A percentile compares a stretch with the other conserved stretches of the same genome.
Evolutionary conservation across 1,140 invertebrate species (phyloP).

Genomic region (Nasonia longicornis): DNA sequence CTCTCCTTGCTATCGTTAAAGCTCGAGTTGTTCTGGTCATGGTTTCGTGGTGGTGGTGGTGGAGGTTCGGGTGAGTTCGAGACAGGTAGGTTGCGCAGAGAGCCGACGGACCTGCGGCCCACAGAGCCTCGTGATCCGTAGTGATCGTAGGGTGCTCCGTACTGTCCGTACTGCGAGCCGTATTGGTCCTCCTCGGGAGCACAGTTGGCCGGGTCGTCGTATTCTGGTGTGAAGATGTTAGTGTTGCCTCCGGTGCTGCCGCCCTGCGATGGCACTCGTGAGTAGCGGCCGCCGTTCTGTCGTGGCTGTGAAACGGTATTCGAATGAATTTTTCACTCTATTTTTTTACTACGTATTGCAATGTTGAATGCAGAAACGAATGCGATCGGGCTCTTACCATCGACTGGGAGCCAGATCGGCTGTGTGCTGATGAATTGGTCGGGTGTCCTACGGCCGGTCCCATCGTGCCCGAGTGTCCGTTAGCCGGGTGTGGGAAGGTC

Average conservation of each 20-base stretch:
- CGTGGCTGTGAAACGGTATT: slow-evolving; percentile 71
- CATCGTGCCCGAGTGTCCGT: slow-evolving; percentile 81
- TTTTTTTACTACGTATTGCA: no score
- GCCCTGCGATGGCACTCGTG: slow-evolving; percentile 70
- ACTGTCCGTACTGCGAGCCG: slow-evolving; percentile 83
- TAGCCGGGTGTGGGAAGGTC: slow-evolving; percentile 87
- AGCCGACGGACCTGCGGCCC: slow-evolving; percentile 78
- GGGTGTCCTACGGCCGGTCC: slow-evolving; percentile 76
- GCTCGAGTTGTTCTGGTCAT: slow-evolving; percentile 79
- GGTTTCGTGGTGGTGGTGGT: slow-evolving; percentile 82
- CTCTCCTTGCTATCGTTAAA: slow-evolving; percentile 93
- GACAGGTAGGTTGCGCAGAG: slow-evolving; percentile 76
- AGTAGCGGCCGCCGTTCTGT: slow-evolving; percentile 82
- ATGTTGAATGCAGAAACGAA: background rate
- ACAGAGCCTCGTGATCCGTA: slow-evolving; percentile 86
- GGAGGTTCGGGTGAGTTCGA: slow-evolving; percentile 84
- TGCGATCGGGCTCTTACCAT: slow-evolving; percentile 72
- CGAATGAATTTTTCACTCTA: slow-evolving; percentile 8
- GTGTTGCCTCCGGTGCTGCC: slow-evolving; percentile 64
- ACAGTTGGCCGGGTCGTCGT: slow-evolving; percentile 92
- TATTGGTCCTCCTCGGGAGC: slow-evolving; percentile 91
- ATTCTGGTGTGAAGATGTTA: slow-evolving; percentile 77
- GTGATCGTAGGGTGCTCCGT: slow-evolving; percentile 87
- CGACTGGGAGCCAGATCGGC: slow-evolving; percentile 86
- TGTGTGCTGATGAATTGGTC: slow-evolving; percentile 77